Percentiles rank a stretch among this genome's conserved stretches.
Conservation (phyloP, 2,113 vertebrate genomes). For the Tragulus kanchil region DNA sequence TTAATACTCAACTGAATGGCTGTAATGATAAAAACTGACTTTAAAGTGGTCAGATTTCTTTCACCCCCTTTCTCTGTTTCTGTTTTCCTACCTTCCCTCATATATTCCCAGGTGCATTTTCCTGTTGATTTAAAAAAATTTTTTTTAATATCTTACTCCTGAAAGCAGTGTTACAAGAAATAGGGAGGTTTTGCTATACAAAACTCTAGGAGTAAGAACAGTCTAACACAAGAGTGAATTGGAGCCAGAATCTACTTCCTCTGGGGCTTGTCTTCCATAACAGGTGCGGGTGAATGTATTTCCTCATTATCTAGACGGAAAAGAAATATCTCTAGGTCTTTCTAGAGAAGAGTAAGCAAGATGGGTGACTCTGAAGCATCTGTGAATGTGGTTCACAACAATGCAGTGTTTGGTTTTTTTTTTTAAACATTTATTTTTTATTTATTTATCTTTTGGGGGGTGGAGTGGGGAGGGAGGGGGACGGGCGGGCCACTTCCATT, state of each 20-base stretch:
- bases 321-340: not conserved
- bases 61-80: not conserved
- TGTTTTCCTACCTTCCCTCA: not conserved
- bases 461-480: no score
- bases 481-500: no score
- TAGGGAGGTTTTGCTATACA: not conserved
- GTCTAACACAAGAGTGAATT: not conserved
- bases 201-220: not conserved
- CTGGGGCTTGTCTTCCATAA: not conserved
- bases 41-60: not conserved
- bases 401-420: not conserved
- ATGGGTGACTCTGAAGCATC: not conserved
- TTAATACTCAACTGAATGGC: not conserved
- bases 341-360: not conserved
- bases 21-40: not conserved
- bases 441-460: no score
- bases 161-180: constrained; percentile 3
- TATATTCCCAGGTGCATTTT: not conserved
- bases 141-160: not conserved
- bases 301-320: not conserved
- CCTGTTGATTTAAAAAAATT: not conserved
- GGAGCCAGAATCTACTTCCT: not conserved
- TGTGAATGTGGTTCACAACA: not conserved
- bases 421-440: no score
- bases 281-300: not conserved